Conservation (phyloP, 2,888 invertebrate species). For the Athalia cordata region DNA sequence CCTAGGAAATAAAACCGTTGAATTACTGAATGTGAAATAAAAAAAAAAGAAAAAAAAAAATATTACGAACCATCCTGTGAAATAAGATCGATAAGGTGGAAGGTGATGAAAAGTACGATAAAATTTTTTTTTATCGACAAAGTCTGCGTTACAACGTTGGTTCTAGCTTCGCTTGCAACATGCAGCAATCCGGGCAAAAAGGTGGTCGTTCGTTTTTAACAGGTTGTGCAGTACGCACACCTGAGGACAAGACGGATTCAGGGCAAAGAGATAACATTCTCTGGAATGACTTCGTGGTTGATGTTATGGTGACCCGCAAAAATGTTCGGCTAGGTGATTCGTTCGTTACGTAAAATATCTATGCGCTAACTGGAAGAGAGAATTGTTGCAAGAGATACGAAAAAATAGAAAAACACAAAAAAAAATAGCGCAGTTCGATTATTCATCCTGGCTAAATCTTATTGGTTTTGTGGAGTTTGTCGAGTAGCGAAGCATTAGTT, state of each 20-base stretch:
- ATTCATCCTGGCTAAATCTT: not conserved
- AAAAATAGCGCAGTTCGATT: too few relatives aligned
- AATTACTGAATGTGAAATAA: too few relatives aligned
- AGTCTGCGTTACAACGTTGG: not conserved
- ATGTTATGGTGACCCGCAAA: too few relatives aligned
- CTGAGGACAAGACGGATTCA: constrained; percentile 19
- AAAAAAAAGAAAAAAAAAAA: too few relatives aligned
- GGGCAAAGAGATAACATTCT: not conserved
- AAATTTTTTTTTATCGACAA: constrained; percentile 31
- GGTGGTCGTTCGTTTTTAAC: constrained; percentile 40
- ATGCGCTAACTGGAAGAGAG: too few relatives aligned
- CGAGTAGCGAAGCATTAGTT: constrained; percentile 35
- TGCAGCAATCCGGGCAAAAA: constrained; percentile 5
- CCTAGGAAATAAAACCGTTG: too few relatives aligned
- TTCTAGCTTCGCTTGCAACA: not conserved
- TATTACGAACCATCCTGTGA: too few relatives aligned
- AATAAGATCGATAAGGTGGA: not conserved
- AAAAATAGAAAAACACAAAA: too few relatives aligned
- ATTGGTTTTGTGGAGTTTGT: not conserved
- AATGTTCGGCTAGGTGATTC: too few relatives aligned
- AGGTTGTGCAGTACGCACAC: constrained; percentile 29
- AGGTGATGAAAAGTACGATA: constrained; percentile 20
- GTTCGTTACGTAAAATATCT: too few relatives aligned
- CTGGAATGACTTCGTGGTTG: too few relatives aligned
- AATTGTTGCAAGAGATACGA: too few relatives aligned